phyloP scores from a whole-genome alignment of 1,140 invertebrate genomes.

The Drosophila pandora region DNA sequence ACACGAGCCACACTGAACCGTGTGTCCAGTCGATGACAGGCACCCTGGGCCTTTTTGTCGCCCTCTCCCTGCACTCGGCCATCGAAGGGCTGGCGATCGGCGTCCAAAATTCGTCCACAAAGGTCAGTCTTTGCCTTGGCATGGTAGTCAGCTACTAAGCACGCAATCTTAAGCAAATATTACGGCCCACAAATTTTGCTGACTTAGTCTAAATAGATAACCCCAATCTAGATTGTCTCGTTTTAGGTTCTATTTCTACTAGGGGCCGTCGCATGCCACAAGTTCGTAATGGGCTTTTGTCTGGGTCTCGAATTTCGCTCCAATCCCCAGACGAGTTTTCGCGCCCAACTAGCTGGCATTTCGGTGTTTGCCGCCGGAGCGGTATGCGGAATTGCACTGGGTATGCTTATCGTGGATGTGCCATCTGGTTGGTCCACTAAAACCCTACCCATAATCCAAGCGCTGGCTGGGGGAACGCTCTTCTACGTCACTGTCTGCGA shows the following conservation, averaged over 20 bases:
- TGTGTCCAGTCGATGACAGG: conserved; percentile 86
- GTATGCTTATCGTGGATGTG: conserved; percentile 86
- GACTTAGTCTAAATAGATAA: conserved; percentile 56
- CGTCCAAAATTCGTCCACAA: conserved; percentile 87
- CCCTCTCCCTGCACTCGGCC: conserved; percentile 90
- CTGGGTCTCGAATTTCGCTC: conserved; percentile 89
- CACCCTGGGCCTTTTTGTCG: conserved; percentile 87
- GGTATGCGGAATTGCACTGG: conserved; percentile 87
- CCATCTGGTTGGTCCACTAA: conserved; percentile 83
- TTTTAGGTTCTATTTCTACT: conserved; percentile 88
- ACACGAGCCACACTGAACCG: conserved; percentile 87
- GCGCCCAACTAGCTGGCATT: conserved; percentile 86
- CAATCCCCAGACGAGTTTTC: conserved; percentile 82
- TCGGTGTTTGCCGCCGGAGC: conserved; percentile 88
- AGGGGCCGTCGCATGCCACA: conserved; percentile 89
- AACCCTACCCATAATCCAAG: conserved; percentile 87
- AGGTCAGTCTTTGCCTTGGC: conserved; percentile 84
- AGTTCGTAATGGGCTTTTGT: conserved; percentile 91
- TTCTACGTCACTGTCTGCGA: conserved; percentile 97
- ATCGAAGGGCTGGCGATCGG: conserved; percentile 94
- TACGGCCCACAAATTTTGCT: conserved; percentile 29
- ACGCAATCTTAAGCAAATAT: conserved; percentile 65
- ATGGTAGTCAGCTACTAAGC: conserved; percentile 37
- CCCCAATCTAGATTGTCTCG: conserved; percentile 22
- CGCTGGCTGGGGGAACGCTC: conserved; percentile 94